Evolutionary conservation across 30 jellyfish, hydroid and myxozoan species (phyloP).

Genomic region (Aurelia aurita): DNA sequence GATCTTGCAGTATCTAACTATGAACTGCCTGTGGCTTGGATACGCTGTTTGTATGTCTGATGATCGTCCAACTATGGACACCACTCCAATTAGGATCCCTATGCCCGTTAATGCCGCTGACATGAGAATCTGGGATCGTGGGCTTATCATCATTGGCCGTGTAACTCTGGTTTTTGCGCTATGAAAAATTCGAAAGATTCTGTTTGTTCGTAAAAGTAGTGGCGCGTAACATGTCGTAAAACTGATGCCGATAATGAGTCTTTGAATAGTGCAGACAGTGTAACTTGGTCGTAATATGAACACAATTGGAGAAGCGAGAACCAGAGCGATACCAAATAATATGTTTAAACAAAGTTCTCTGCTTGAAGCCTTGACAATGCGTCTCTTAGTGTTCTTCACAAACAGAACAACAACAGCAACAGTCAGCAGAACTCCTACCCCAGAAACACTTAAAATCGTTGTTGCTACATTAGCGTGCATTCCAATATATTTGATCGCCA

Average conservation of each 20-base stretch:
- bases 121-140: conserved; percentile 79
- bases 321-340: conserved; percentile 72
- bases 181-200: conserved; percentile 84
- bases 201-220: conserved; percentile 71
- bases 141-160: conserved; percentile 82
- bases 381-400: conserved; percentile 56
- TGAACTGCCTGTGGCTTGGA: conserved; percentile 68
- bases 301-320: conserved; percentile 68
- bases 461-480: conserved; percentile 1
- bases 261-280: conserved; percentile 67
- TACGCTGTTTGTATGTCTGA: conserved; percentile 71
- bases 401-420: conserved; percentile 73
- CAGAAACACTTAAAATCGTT: conserved; percentile 9
- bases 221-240: conserved; percentile 89
- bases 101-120: conserved; percentile 72
- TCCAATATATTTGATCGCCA: conserved; percentile 30
- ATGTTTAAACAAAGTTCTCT: conserved; percentile 85
- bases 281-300: conserved; percentile 74
- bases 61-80: conserved; percentile 70
- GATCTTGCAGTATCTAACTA: conserved; percentile 66
- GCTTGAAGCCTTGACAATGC: conserved; percentile 84
- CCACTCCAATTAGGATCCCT: conserved; percentile 67
- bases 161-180: conserved; percentile 78
- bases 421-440: conserved; percentile 65
- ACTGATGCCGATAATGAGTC: conserved; percentile 71